Evolutionary conservation across 2,888 invertebrate species (phyloP), one percentile per base, ranked within the genome.

Genomic region (Calameuta idolon): DNA sequence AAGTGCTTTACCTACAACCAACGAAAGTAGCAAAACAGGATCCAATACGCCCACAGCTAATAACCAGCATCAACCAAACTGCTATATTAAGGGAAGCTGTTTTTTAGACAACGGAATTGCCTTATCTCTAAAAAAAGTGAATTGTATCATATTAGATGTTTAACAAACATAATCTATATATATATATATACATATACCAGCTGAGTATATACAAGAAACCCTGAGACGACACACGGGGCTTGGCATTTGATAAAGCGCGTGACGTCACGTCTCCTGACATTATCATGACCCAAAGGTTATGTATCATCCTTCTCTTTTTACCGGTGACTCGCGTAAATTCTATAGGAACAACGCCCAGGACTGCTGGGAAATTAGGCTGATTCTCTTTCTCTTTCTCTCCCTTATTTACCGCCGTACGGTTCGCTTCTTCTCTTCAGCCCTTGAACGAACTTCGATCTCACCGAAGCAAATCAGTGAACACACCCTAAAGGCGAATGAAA

Each of bases 191-290:
- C 3, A 31, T 12, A 12, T 35, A 71, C 31, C 31, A 71, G 5
- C 33, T 12, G 0, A 33, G 71, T 71, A 71, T 34, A 71, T 30
- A 30, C 12, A 71, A 9, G 31, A 33, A 34, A 74, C 35, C 37
- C 31, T 23, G 74, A 74, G 74, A 34, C 74, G 9, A 74, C 30
- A 34, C 55, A 23, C 55, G 55, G 55, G 83, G 81, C 81, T 82
- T 81, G 84, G 84, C 82, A 76, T 80, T 84, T 84, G 82, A 84
- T 83, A 79, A 80, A 84, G 81, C 77, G 79, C 79, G 75, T 37
- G 11, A 73, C 75, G 76, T 80, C 81, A 80, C 77, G 79, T 79
- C 55, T 55, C 74, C 79, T 79, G 81, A 83, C 81, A 82, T 82
- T 82, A 84, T 81, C 73, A 35, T 34, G 74, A 34, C 34, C 74